These are phyloP conservation scores for Drosophila dives DNA, from an alignment of 2,888 invertebrate species.

Conservation along the genomic window DNA sequence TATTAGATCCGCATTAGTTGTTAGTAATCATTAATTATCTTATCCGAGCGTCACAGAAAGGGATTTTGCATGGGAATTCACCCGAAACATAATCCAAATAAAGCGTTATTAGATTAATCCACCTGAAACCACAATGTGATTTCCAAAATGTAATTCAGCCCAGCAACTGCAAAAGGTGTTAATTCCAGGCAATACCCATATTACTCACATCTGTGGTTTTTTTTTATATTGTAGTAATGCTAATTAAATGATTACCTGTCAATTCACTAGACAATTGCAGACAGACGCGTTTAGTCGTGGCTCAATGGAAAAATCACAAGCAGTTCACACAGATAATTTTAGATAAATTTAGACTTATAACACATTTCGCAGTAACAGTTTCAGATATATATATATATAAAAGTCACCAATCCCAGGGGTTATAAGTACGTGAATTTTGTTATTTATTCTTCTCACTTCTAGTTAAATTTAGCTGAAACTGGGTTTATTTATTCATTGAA, in stretches of 20 bases:
- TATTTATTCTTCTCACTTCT: not conserved
- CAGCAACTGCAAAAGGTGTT: constrained; percentile 15
- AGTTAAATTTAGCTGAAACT: not conserved
- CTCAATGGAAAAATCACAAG: constrained; percentile 28
- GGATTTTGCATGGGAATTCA: constrained; percentile 32
- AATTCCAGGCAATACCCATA: constrained; percentile 23
- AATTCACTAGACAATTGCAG: constrained; percentile 39
- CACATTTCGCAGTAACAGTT: not conserved
- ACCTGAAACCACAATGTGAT: constrained; percentile 1
- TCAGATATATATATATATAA: too few relatives aligned
- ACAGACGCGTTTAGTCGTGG: constrained; percentile 40
- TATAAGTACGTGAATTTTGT: not conserved
- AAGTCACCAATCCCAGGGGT: not conserved
- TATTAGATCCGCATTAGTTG: not conserved
- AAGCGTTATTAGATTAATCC: not conserved
- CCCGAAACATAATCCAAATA: constrained; percentile 23
- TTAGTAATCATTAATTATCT: constrained; percentile 1
- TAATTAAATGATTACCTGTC: constrained; percentile 42
- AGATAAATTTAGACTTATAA: not conserved
- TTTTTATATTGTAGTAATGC: constrained; percentile 16
- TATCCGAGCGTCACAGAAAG: constrained; percentile 10
- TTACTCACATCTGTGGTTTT: constrained; percentile 27
- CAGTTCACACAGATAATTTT: constrained; percentile 4
- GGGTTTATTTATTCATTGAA: not conserved
- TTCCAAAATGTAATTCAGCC: constrained; percentile 18